A percentile compares a stretch with the other conserved stretches of the same genome.
phyloP scores from a whole-genome alignment of 2,888 invertebrate species.

The Aporophyla nigra region DNA sequence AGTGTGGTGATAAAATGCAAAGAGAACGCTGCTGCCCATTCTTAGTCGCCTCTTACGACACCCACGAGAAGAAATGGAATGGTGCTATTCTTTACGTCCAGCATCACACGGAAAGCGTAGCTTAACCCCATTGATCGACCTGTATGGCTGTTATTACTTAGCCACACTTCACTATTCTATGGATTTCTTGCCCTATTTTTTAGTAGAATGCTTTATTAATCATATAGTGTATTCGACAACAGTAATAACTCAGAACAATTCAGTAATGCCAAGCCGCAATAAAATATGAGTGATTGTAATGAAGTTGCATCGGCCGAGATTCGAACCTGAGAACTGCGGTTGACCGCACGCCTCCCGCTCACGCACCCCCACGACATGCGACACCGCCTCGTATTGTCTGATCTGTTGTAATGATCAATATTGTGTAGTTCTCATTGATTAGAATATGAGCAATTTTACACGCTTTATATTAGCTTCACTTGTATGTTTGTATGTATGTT shows the following conservation, averaged over 20 bases:
- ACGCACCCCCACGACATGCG: conserved; percentile 67
- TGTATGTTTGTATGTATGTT: no score
- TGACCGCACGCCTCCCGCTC: conserved; percentile 75
- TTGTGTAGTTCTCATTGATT: conserved; percentile 31
- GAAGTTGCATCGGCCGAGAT: conserved; percentile 67
- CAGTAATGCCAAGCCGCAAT: conserved; percentile 50
- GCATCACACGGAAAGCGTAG: no score
- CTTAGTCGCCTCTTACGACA: no score
- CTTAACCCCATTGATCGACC: no score
- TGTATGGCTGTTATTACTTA: no score
- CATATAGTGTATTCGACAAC: conserved; percentile 2
- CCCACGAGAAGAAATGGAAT: no score
- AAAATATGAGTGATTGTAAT: conserved; percentile 65
- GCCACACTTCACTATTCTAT: background rate
- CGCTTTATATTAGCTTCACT: no score
- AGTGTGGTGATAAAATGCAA: no score
- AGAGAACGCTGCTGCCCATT: no score
- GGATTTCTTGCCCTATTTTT: background rate
- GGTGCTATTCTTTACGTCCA: no score
- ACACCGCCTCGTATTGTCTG: conserved; percentile 64
- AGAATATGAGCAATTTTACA: background rate
- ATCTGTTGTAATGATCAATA: conserved; percentile 36
- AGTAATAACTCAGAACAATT: conserved; percentile 18
- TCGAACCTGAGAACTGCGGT: conserved; percentile 79
- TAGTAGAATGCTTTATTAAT: background rate